These are phyloP conservation scores for Acanthosepion pharaonis DNA, from an alignment of 2,888 invertebrate species.

Conservation along the genomic window DNA sequence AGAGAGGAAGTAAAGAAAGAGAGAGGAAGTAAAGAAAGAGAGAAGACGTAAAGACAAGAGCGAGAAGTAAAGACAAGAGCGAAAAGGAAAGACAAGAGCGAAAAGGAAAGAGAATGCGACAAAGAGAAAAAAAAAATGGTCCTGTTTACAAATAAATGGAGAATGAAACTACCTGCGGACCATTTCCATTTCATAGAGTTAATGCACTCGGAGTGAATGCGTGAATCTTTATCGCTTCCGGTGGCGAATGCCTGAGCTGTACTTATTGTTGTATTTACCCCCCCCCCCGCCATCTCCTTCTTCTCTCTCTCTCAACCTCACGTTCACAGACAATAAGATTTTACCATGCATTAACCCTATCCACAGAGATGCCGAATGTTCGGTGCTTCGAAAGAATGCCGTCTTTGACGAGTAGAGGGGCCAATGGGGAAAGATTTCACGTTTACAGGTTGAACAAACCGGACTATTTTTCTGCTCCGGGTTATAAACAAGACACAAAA, in stretches of 20 bases:
- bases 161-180: not conserved
- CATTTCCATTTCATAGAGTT: not conserved
- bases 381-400: too few species aligned
- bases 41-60: too few species aligned
- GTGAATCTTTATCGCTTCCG: constrained; percentile 21
- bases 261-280: not conserved
- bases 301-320: not conserved
- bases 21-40: too few species aligned
- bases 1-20: too few species aligned
- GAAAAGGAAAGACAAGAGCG: not conserved
- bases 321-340: not conserved
- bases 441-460: too few species aligned
- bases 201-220: not conserved
- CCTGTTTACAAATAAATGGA: not conserved
- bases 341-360: not conserved
- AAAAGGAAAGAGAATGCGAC: not conserved
- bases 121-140: not conserved
- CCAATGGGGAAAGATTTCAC: too few species aligned
- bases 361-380: not conserved
- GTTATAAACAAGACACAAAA: too few species aligned
- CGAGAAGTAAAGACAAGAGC: not conserved
- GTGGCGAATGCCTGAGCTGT: constrained; percentile 1
- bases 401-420: too few species aligned
- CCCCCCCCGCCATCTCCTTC: not conserved
- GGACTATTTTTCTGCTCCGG: too few species aligned